These are phyloP conservation scores for Dexiosoma caninum DNA, from an alignment of 2,888 invertebrate genomes.

Conservation along the genomic window DNA sequence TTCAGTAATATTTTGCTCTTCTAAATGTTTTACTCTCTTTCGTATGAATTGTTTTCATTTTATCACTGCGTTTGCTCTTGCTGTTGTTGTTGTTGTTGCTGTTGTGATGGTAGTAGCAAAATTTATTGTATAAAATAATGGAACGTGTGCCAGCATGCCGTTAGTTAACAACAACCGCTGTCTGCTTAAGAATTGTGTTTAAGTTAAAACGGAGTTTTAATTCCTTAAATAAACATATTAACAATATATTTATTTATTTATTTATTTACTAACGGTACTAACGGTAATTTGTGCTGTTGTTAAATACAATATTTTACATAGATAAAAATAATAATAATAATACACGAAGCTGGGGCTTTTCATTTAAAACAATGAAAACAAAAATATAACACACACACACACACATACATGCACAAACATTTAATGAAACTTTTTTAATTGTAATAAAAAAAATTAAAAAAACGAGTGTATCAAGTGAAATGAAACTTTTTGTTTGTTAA, in stretches of 20 bases:
- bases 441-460: neutral
- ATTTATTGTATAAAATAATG: constrained; percentile 48
- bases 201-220: neutral
- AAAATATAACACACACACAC: neutral
- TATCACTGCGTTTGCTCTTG: neutral
- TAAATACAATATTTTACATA: neutral
- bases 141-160: constrained; percentile 23
- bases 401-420: too few species aligned
- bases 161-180: constrained; percentile 53
- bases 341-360: neutral
- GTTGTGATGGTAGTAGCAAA: neutral
- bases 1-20: neutral
- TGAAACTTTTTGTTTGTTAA: neutral
- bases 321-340: neutral
- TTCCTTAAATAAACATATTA: neutral
- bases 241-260: too few species aligned
- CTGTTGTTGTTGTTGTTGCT: neutral
- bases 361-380: neutral
- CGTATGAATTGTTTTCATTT: constrained; percentile 19
- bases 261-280: neutral
- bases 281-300: neutral
- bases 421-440: neutral
- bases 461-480: neutral
- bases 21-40: neutral
- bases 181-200: constrained; percentile 22